Base-by-base conservation (phyloP, 2,113 vertebrate species). In the Campylorhamphus procurvoides region DNA sequence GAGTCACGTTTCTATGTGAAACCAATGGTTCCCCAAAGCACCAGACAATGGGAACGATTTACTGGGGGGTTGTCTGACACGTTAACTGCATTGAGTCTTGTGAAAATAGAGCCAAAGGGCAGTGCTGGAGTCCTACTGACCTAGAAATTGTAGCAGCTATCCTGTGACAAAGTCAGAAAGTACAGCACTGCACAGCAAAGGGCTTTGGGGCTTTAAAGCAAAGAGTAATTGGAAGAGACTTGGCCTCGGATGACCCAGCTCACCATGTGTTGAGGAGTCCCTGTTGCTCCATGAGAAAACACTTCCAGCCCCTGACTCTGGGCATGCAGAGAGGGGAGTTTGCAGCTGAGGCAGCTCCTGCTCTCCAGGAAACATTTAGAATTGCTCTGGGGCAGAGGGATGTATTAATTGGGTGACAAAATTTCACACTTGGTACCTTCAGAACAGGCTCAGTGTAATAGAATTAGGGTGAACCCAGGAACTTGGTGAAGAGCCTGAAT, bases 191-290 rank as follows among this genome's bases (percentile, higher is more conserved):
- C 28, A 10, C 69, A 74, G 74, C 81, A 91, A 73, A 91, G 84
- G 94, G 91, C 94, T 96, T 92, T 93, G 95, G 82, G 92, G 79
- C 53, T 93, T 95, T 95, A 88, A 69, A 87, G 77, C 14, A 77
- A 87, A 89, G 71, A 67, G 89, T 95, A 93, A 96, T 97, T 95
- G 94, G 12, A 96, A 5, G 31, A 83, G 93, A 93, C 93, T 93
- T 94, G 78, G 75, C 93, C 95, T 91, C 0, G 3, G 67, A 14
- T 67, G 82, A 96, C 94, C 89, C 1, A 7, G 81, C 87, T 80
- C 24, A 10, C 82, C 62, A 16, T 88, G 93, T 76, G 78, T 33
- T 93, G 33, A 12, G 66, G 64, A 64, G 80, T 59, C 77, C 73
- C 60, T 23, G 47, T n/a, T 82, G 86, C 80, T 84, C 64, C 66